Base-by-base conservation (phyloP, 64 coral and sea anemone genomes). In the Astreopora myriophthalma region DNA sequence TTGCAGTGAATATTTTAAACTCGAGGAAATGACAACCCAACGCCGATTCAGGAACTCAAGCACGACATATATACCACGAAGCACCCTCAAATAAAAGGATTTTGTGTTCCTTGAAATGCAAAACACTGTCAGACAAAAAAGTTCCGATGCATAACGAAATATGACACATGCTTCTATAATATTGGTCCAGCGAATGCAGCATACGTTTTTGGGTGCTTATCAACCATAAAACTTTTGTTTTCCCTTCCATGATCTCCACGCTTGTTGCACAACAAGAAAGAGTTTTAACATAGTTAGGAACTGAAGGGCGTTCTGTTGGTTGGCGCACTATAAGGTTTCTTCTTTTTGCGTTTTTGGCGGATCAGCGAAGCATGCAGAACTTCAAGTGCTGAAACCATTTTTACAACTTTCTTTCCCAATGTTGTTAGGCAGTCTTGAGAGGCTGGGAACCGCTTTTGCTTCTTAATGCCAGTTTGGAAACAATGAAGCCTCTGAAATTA, bases 141-240 rank as follows among this genome's bases (percentile, higher is more conserved):
- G 32, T 39, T 83, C 33, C 64, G 79, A 38, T 37, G 55, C 79
- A 64, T 83, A 26, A 63, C 61, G 19, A 9, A 83, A 64, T 83
- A 19, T 10, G n/a, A 8, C n/a, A 5, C 17, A n/a, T 28, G 6
- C 5, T 83, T 63, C 6, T 20, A 0, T 38, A 37, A 38, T 83
- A 83, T 64, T 83, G 57, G 79, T 1, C 23, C 30, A 24, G 57
- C 52, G 19, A 37, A 83, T 64, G 8, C 28, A 22, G 22, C 52
- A 51, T 33, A 0, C 17, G 13, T 80, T 80, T 80, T 32, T 80
- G 0, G 31, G 76, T 55, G 26, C 76, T 33, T 48, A 60, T 11
- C 1, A 19, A 27, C 42, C 49, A 26, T 80, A 48, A 80, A 83
- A 34, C 29, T 33, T 80, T 32, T 30, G 28, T 64, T 37, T 32